Base-by-base conservation (phyloP, 2,797 vertebrate genomes). In the Lutjanus campechanus region DNA sequence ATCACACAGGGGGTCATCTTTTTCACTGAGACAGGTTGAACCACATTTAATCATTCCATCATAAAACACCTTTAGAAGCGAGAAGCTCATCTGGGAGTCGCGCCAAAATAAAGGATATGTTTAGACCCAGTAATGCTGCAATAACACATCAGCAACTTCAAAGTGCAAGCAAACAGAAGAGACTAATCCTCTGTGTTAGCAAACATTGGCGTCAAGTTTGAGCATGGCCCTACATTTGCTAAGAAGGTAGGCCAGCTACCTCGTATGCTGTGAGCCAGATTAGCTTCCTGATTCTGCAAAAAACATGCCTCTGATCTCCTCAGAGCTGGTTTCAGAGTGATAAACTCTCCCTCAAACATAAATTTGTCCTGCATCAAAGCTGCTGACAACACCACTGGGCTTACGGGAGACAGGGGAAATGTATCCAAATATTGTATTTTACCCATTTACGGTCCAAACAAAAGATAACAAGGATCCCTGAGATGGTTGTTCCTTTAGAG, bases 291-390 rank as follows among this genome's bases (percentile, higher is more conserved):
- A 89, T 90, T 87, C 81, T 51, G 73, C 69, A 81, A 70, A 53
- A 67, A 65, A 77, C 63, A 83, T 47, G 47, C 56, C 76, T 88
- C 78, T 91, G 90, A 93, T 92, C 87, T 91, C 64, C 75, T 75
- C 56, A 60, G 60, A 82, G 83, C 83, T 81, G 85, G 41, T 65
- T 83, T 74, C 76, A 43, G 55, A 75, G 71, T 76, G 85, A 87
- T 90, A 87, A 91, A 90, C 73, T 79, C 79, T 72, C 64, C 46
- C 51, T 87, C 81, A 84, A 78, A 90, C 68, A 75, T 73, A 73
- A 63, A 88, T 87, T 50, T 90, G 55, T 81, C 65, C 69, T 47
- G 61, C 72, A 69, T 82, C 68, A 90, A 89, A 85, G 82, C 83
- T 71, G 41, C 74, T 81, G 75, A 87, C 74, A 82, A 76, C 69